Conservation (phyloP, 1,140 invertebrate genomes). For the Dendrolimus punctatus region DNA sequence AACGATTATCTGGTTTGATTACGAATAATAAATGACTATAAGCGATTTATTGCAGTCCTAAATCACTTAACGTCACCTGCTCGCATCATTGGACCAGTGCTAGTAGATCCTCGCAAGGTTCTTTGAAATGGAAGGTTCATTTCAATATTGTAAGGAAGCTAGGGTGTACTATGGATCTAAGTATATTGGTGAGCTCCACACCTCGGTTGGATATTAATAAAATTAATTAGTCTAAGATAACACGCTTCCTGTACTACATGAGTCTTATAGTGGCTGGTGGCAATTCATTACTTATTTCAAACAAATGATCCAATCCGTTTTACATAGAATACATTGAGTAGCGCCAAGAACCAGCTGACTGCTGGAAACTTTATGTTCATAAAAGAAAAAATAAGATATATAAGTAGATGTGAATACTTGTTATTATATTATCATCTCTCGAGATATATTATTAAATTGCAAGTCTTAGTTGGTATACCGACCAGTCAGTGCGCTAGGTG, state of each 20-base stretch:
- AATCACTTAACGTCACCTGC: conserved; percentile 24
- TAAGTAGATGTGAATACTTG: too few species aligned
- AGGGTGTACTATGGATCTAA: conserved; percentile 1
- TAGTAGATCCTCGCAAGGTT: conserved; percentile 7
- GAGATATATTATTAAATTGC: too few species aligned
- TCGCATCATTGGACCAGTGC: conserved; percentile 17
- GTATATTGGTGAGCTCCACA: conserved; percentile 11
- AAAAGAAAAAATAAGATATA: too few species aligned
- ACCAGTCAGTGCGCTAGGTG: too few species aligned
- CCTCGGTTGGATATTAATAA: conserved; percentile 25
- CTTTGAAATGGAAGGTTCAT: too few species aligned
- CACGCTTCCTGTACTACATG: conserved; percentile 12
- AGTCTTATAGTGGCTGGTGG: conserved; percentile 6
- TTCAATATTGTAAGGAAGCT: background rate
- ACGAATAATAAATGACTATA: conserved; percentile 19
- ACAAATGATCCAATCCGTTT: too few species aligned
- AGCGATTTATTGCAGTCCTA: conserved; percentile 24
- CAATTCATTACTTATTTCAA: conserved; percentile 3
- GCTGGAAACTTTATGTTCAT: too few species aligned
- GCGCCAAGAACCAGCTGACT: too few species aligned
- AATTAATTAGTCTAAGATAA: conserved; percentile 32
- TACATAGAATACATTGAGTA: too few species aligned
- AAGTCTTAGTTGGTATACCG: too few species aligned
- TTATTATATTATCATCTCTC: too few species aligned
- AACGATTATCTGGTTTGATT: conserved; percentile 23